These are phyloP conservation scores for Nephrocerus scutellatus DNA, from an alignment of 2,888 invertebrate genomes.

Conservation along the genomic window DNA sequence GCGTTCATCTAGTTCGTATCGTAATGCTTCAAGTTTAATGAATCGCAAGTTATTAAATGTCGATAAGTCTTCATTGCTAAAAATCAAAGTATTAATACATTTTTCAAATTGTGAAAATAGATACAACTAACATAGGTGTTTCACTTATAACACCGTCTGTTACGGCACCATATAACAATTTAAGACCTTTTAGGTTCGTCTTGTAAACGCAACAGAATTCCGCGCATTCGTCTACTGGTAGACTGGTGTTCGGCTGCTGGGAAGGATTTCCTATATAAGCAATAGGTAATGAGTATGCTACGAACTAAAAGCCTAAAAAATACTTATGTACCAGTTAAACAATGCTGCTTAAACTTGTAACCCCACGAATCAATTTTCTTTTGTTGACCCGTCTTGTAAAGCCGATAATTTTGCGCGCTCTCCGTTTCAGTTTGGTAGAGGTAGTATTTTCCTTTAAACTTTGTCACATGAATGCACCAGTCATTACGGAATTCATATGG, in stretches of 20 bases:
- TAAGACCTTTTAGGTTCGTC: constrained; percentile 52
- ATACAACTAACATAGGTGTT: constrained; percentile 21
- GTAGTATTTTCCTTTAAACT: constrained; percentile 61
- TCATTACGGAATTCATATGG: constrained; percentile 62
- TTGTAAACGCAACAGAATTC: constrained; percentile 62
- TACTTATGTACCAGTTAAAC: constrained; percentile 52
- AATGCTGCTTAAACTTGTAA: constrained; percentile 69
- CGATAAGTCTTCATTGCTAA: too few species aligned
- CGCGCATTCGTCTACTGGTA: constrained; percentile 59
- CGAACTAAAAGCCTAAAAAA: too few species aligned
- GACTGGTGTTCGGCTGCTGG: constrained; percentile 40
- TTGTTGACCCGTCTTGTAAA: constrained; percentile 50
- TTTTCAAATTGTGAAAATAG: too few species aligned
- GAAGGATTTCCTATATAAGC: constrained; percentile 24
- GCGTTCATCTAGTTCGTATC: constrained; percentile 50
- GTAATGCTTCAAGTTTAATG: constrained; percentile 66
- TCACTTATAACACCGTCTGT: constrained; percentile 58
- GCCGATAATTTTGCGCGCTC: constrained; percentile 47
- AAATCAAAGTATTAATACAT: too few species aligned
- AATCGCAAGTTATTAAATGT: constrained; percentile 50
- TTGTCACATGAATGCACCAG: constrained; percentile 64
- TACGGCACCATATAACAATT: constrained; percentile 66
- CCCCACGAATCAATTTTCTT: constrained; percentile 60
- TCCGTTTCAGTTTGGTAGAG: constrained; percentile 61
- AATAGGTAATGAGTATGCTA: too few species aligned